phyloP scores from a whole-genome alignment of 2,888 invertebrate species.

The Drosophila emarginata region DNA sequence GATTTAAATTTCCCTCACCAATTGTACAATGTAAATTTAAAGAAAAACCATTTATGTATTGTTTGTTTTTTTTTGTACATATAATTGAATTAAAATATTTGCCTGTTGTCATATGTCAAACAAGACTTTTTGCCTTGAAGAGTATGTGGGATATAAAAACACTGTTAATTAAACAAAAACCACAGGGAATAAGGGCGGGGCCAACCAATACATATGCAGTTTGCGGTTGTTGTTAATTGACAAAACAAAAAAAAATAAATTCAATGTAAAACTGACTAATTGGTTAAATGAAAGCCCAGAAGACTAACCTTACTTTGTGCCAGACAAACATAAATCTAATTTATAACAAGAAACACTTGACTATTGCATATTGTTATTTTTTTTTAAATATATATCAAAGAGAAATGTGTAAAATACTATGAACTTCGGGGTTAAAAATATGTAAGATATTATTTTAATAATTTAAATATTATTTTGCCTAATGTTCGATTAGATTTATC shows the following conservation, averaged over 20 bases:
- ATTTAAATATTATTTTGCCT: too few relatives aligned
- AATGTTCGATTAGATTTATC: too few relatives aligned
- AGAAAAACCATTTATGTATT: conserved; percentile 16
- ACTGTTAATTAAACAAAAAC: conserved; percentile 71
- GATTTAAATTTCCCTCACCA: not conserved
- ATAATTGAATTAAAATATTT: not conserved
- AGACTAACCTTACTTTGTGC: not conserved
- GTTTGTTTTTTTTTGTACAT: not conserved
- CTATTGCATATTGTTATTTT: too few relatives aligned
- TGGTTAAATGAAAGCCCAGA: not conserved
- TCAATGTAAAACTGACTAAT: conserved; percentile 8
- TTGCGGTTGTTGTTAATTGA: conserved; percentile 69
- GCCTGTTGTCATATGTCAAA: conserved; percentile 4
- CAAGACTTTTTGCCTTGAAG: not conserved
- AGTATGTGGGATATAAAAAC: conserved; percentile 30
- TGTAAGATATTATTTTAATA: too few relatives aligned
- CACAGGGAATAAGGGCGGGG: conserved; percentile 40
- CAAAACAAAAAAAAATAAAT: conserved; percentile 51
- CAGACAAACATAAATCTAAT: conserved; percentile 12
- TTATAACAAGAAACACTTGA: too few relatives aligned
- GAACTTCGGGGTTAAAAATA: too few relatives aligned
- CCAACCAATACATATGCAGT: conserved; percentile 47
- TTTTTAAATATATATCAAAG: too few relatives aligned
- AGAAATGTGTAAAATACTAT: too few relatives aligned
- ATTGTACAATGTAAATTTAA: conserved; percentile 30